These are phyloP conservation scores for Microchrysa polita DNA, from an alignment of 2,888 invertebrate genomes.

Conservation along the genomic window DNA sequence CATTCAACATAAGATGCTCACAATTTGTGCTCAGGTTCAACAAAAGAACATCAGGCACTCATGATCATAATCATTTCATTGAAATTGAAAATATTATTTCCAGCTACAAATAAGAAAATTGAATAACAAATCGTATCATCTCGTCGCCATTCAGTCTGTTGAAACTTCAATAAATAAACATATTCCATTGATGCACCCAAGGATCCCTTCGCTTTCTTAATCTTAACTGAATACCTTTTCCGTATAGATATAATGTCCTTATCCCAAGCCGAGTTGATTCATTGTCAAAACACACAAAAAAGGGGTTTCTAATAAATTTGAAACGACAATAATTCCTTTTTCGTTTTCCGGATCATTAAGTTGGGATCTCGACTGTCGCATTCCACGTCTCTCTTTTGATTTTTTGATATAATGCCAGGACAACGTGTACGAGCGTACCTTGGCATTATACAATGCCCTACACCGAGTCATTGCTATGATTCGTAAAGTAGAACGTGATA, in stretches of 20 bases:
- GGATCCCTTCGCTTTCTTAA: neutral
- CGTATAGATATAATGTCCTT: slow-evolving; percentile 6
- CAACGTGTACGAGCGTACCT: neutral
- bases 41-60: too few relatives aligned
- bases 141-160: too few relatives aligned
- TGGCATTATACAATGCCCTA: slow-evolving; percentile 13
- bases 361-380: slow-evolving; percentile 30
- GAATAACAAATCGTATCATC: too few relatives aligned
- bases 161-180: slow-evolving; percentile 17
- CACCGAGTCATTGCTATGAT: slow-evolving; percentile 23
- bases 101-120: too few relatives aligned
- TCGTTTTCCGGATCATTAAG: slow-evolving; percentile 42
- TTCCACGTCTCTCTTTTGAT: slow-evolving; percentile 32
- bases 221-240: neutral
- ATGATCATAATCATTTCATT: too few relatives aligned
- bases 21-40: too few relatives aligned
- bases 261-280: neutral
- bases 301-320: slow-evolving; percentile 38
- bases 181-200: slow-evolving; percentile 10
- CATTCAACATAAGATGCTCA: too few relatives aligned
- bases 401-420: slow-evolving; percentile 30
- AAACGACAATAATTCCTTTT: slow-evolving; percentile 41
- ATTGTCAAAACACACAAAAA: slow-evolving; percentile 39
- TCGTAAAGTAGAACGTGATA: neutral
- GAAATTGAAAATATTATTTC: too few relatives aligned